Base-by-base conservation (phyloP, 2,797 vertebrate species). In the Lepus townsendii region DNA sequence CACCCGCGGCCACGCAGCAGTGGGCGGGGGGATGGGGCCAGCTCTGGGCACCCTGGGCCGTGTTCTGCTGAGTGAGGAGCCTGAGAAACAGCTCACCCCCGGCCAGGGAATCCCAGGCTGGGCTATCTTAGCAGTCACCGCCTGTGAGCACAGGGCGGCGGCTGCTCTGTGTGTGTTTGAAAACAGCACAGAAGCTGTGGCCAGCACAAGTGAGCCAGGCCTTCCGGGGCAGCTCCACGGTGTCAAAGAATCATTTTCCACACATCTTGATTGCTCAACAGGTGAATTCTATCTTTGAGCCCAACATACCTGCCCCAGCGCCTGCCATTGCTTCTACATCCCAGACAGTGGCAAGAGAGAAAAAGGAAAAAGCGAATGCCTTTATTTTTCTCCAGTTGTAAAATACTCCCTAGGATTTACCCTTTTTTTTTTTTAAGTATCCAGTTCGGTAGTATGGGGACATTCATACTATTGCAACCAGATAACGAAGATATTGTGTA, bases 301-400 rank as follows among this genome's bases (percentile, higher is more conserved):
- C 32, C 91, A 57, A 13, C 5, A 42, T 16, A 69, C 62, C 76
- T 86, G 76, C 82, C 2, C 4, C 12, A 60, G 75, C 10, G 66
- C 90, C 90, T 90, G 69, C 95, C 82, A 80, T 94, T 26, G 4
- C 32, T 60, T 77, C 90, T 42, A 57, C 5, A 57, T 19, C 62
- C 30, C 54, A 66, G 19, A 7, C 38, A 24, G 16, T 72, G 47
- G 69, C 27, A 66, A 83, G 13, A 2, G 7, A 14, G 12, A 27
- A 83, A 38, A 57, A 6, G 20, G 77, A 50, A n/a, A 76, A 12
- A 88, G 13, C 14, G 32, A 65, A 71, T 17, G 30, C 7, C 16
- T 92, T 71, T 52, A 62, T 27, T 92, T 50, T 0, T 7, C 30
- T 17, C 2, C 26, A 82, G 20, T 75, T 82, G 17, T 73, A 85